Percentiles rank a stretch among this genome's conserved stretches.
Evolutionary conservation across 2,113 vertebrate species (phyloP).

Genomic region (Climacteris rufus): DNA sequence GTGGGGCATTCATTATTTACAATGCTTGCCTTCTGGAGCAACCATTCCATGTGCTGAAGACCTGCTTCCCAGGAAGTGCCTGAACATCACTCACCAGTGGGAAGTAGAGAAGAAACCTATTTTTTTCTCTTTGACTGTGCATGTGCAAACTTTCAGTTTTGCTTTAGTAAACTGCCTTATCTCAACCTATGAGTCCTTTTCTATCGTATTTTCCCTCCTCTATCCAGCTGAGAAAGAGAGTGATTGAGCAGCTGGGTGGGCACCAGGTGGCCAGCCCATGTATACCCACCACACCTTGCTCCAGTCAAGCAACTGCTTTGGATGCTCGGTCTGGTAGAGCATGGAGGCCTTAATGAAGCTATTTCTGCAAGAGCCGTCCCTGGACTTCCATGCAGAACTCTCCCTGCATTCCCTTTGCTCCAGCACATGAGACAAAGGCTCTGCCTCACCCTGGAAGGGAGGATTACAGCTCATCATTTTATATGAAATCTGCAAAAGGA

Average conservation of each 20-base stretch:
- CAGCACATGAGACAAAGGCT: not conserved
- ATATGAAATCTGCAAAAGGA: not conserved
- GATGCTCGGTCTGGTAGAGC: not conserved
- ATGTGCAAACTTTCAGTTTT: not conserved
- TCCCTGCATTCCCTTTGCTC: not conserved
- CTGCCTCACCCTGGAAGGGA: not conserved
- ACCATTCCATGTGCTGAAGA: not conserved
- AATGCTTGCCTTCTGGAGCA: not conserved
- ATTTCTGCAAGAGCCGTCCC: not conserved
- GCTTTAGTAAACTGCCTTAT: not conserved
- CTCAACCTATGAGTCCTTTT: not conserved
- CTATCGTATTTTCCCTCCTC: not conserved
- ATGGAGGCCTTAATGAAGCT: not conserved
- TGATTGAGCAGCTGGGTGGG: not conserved
- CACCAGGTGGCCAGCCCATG: not conserved
- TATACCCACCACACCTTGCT: not conserved
- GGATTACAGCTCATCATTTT: not conserved
- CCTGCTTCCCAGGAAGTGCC: not conserved
- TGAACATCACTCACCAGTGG: accelerated
- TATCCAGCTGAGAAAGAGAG: not conserved
- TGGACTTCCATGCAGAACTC: not conserved
- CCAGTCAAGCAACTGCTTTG: accelerated
- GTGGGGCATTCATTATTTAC: not conserved
- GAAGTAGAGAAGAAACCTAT: not conserved
- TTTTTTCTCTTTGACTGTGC: not conserved